These are phyloP conservation scores for Cettia cetti DNA, from an alignment of 2,113 vertebrate genomes.

Conservation along the genomic window DNA sequence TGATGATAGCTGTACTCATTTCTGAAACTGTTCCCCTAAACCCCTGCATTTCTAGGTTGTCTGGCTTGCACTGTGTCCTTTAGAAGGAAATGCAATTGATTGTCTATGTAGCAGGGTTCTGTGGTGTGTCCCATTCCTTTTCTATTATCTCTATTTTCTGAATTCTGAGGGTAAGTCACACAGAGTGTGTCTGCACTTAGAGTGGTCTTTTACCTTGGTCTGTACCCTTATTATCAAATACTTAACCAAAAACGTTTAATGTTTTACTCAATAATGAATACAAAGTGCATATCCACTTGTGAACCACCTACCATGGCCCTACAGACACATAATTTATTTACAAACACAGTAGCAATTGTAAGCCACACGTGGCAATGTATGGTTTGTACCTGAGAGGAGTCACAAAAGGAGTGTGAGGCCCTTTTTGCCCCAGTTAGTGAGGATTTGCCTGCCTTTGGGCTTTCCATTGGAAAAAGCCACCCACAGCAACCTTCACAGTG, in stretches of 20 bases:
- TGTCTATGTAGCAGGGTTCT: neutral
- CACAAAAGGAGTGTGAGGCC: neutral
- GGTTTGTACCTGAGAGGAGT: neutral
- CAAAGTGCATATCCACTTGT: neutral
- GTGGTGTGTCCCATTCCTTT: neutral
- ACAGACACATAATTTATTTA: neutral
- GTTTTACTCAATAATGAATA: neutral
- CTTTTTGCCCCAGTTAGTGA: neutral
- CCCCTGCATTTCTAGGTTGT: neutral
- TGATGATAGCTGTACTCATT: neutral
- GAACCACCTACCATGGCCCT: neutral
- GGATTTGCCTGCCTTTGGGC: neutral
- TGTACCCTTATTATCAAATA: neutral
- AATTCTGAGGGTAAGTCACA: neutral
- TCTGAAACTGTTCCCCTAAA: neutral
- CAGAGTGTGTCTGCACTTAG: neutral
- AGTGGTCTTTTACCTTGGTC: neutral
- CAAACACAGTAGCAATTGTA: neutral
- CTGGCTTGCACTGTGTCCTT: neutral
- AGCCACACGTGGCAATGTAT: rapidly evolving
- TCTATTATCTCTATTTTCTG: neutral
- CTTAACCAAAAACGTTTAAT: neutral
- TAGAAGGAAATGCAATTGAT: neutral
- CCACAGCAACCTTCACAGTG: neutral
- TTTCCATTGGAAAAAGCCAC: neutral